Percentiles rank a stretch among this genome's conserved stretches.
phyloP scores from a whole-genome alignment of 2,113 vertebrate genomes.

The Zosterops japonicus region DNA sequence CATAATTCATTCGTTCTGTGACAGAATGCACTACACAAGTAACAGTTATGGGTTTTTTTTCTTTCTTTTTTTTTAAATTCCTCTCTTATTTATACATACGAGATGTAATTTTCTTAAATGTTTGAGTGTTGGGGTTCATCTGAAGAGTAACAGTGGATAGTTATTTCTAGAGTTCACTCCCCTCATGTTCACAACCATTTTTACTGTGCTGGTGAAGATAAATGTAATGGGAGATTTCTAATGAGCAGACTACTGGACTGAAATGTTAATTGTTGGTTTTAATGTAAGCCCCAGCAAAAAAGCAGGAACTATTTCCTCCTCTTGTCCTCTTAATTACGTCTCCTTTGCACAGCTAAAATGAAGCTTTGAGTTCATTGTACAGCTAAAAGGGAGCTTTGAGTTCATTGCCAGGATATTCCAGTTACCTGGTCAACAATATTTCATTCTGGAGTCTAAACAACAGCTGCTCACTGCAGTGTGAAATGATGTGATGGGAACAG shows the following conservation, averaged over 20 bases:
- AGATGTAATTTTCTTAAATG: not conserved
- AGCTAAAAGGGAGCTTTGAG: not conserved
- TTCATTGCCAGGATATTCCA: not conserved
- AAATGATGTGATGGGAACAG: not conserved
- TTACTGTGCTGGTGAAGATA: not conserved
- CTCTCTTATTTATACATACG: no score
- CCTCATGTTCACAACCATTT: not conserved
- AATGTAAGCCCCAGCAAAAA: not conserved
- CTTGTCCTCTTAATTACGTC: not conserved
- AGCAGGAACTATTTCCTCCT: not conserved
- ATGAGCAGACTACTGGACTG: not conserved
- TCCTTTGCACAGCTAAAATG: not conserved
- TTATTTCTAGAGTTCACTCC: not conserved
- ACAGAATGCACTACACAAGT: not conserved
- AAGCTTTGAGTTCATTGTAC: not conserved
- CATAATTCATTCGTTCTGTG: not conserved
- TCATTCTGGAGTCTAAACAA: not conserved
- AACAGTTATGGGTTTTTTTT: not conserved
- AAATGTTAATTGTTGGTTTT: not conserved
- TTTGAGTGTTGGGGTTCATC: not conserved
- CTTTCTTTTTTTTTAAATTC: not conserved
- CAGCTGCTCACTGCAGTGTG: not conserved
- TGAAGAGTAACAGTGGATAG: not conserved
- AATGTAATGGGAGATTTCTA: not conserved
- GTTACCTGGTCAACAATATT: not conserved